phyloP scores from a whole-genome alignment of 2,113 vertebrate genomes.

The Hemibates koningsi region DNA sequence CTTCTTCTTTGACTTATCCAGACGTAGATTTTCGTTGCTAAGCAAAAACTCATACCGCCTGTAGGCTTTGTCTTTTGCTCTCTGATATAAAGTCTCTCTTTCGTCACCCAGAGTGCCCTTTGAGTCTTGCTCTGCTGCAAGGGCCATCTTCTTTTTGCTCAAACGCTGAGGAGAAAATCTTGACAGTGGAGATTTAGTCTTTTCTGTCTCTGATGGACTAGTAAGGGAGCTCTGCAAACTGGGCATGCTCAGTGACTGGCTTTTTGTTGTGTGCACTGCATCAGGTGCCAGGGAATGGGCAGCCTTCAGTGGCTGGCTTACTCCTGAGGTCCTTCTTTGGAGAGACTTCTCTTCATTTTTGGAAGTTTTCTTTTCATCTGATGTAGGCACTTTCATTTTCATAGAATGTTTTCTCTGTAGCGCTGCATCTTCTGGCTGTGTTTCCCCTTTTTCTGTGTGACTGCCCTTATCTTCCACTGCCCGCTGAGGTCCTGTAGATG shows the following conservation, averaged over 20 bases:
- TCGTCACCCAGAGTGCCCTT: background rate
- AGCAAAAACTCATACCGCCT: constrained; percentile 81
- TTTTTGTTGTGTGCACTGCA: background rate
- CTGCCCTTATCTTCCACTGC: constrained; percentile 61
- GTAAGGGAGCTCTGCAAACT: background rate
- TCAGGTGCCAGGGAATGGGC: background rate
- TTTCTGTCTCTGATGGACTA: background rate
- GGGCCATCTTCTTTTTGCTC: constrained; percentile 28
- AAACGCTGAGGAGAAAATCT: constrained; percentile 24
- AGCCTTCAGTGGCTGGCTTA: background rate
- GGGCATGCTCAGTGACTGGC: background rate
- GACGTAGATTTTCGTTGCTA: constrained; percentile 56
- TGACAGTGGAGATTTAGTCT: background rate
- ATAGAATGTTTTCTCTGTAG: constrained; percentile 30
- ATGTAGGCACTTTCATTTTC: background rate
- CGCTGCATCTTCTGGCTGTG: constrained; percentile 29
- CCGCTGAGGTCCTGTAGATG: background rate
- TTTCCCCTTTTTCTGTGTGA: constrained; percentile 39
- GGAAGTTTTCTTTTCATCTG: constrained; percentile 28
- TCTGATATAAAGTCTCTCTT: background rate
- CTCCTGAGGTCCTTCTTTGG: constrained; percentile 18
- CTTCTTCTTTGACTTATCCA: constrained; percentile 1
- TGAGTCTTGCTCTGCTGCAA: background rate
- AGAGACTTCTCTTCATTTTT: constrained; percentile 43
- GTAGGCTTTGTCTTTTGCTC: constrained; percentile 55